phyloP scores from a whole-genome alignment of 2,797 vertebrate genomes.

The Microcaecilia unicolor region DNA sequence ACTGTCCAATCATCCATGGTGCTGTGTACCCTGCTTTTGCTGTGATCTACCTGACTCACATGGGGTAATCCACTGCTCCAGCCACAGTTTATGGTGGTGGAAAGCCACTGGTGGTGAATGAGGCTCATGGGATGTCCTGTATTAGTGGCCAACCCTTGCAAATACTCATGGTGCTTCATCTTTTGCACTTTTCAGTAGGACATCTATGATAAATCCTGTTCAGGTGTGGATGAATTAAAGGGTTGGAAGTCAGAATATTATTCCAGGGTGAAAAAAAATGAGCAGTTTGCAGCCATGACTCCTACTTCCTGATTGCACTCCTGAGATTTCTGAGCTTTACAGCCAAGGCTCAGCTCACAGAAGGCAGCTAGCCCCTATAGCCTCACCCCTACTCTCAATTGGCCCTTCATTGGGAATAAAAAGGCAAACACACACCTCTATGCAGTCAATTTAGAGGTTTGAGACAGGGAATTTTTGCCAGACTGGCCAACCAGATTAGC shows the following conservation, averaged over 20 bases:
- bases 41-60: conserved; percentile 71
- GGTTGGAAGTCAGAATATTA: conserved; percentile 80
- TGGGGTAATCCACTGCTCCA: conserved; percentile 77
- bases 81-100: conserved; percentile 78
- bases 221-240: conserved; percentile 89
- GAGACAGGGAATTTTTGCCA: too few relatives aligned
- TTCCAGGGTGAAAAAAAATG: conserved; percentile 91
- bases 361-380: conserved; percentile 58
- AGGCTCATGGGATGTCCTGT: conserved; percentile 90
- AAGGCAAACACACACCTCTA: too few relatives aligned
- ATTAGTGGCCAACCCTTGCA: conserved; percentile 85
- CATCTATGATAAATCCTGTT: conserved; percentile 91
- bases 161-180: conserved; percentile 97
- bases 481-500: too few relatives aligned
- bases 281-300: conserved; percentile 92
- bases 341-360: conserved; percentile 72
- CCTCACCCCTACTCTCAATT: conserved; percentile 73
- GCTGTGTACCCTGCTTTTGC: conserved; percentile 63
- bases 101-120: conserved; percentile 92
- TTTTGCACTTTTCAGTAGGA: conserved; percentile 97
- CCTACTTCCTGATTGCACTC: conserved; percentile 70
- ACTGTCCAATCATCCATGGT: conserved; percentile 71
- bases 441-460: too few relatives aligned
- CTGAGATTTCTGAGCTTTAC: conserved; percentile 81
- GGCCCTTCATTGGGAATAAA: too few relatives aligned